Percentiles rank a stretch among this genome's conserved stretches.
These are phyloP conservation scores for Masnerella sp. DNA, from an alignment of 2,888 invertebrate genomes.

Conservation along the genomic window DNA sequence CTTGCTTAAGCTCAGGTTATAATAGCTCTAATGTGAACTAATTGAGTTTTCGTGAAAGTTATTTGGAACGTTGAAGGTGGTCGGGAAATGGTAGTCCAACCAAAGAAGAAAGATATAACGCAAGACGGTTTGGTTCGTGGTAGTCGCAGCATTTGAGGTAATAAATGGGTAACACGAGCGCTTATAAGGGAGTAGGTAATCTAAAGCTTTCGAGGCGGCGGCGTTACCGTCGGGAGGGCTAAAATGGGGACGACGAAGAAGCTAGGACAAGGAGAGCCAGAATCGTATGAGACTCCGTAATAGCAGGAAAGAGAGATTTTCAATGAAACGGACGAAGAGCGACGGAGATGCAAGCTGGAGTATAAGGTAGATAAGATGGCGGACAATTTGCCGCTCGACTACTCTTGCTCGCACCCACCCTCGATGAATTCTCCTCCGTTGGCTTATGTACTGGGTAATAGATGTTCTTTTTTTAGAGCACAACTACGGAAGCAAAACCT, in stretches of 20 bases:
- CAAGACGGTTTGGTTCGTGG: slow-evolving; percentile 66
- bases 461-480: slow-evolving; percentile 74
- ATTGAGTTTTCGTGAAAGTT: slow-evolving; percentile 56
- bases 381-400: slow-evolving; percentile 78
- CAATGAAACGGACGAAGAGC: slow-evolving; percentile 49
- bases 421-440: slow-evolving; percentile 65
- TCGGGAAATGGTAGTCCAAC: slow-evolving; percentile 45
- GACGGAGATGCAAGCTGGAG: slow-evolving; percentile 71
- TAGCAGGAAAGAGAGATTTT: slow-evolving; percentile 54
- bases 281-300: slow-evolving; percentile 47
- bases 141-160: slow-evolving; percentile 73
- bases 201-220: slow-evolving; percentile 65
- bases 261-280: slow-evolving; percentile 55
- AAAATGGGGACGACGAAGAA: slow-evolving; percentile 52
- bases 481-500: slow-evolving; percentile 43
- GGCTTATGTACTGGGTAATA: slow-evolving; percentile 74
- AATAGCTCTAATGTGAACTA: slow-evolving; percentile 60
- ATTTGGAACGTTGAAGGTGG: slow-evolving; percentile 51
- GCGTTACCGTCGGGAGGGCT: slow-evolving; percentile 56
- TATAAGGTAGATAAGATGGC: slow-evolving; percentile 78
- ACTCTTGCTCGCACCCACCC: slow-evolving; percentile 75
- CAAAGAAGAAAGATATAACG: slow-evolving; percentile 57
- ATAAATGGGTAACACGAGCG: slow-evolving; percentile 77
- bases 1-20: slow-evolving; percentile 53
- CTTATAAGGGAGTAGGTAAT: slow-evolving; percentile 75